These are phyloP conservation scores for Graphium colonna DNA, from an alignment of 2,888 invertebrate genomes.

Conservation along the genomic window DNA sequence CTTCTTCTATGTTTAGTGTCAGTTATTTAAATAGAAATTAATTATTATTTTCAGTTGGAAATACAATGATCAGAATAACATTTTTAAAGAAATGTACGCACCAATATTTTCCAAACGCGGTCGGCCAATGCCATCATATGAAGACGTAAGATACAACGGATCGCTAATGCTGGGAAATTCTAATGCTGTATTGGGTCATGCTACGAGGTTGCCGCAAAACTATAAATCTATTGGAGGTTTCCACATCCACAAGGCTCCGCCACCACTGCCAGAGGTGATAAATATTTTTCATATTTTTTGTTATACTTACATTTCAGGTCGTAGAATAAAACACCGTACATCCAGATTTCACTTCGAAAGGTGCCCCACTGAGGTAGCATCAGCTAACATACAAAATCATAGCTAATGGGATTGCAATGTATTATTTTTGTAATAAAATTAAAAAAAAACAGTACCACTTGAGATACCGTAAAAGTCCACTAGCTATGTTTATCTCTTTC, in stretches of 20 bases:
- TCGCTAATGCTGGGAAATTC: slow-evolving; percentile 37
- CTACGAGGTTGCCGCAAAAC: slow-evolving; percentile 44
- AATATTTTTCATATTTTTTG: neutral
- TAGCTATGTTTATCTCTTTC: too few relatives aligned
- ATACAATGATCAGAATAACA: neutral
- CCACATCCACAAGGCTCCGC: slow-evolving; percentile 43
- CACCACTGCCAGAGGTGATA: slow-evolving; percentile 46
- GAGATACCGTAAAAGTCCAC: neutral
- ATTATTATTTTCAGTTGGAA: slow-evolving; percentile 10
- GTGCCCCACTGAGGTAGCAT: neutral
- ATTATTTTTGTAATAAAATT: neutral
- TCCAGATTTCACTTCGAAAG: too few relatives aligned
- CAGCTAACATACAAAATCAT: neutral
- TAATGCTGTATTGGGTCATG: slow-evolving; percentile 32
- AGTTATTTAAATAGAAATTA: neutral
- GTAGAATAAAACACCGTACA: neutral
- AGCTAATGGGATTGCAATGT: too few relatives aligned
- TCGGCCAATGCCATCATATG: slow-evolving; percentile 29
- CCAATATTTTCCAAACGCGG: slow-evolving; percentile 29
- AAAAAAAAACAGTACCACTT: neutral
- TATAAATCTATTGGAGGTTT: slow-evolving; percentile 51
- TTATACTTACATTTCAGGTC: neutral
- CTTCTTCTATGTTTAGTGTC: too few relatives aligned
- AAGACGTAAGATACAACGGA: slow-evolving; percentile 33
- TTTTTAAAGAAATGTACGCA: slow-evolving; percentile 25